A percentile compares a stretch with the other conserved stretches of the same genome.
These are phyloP conservation scores for Felis chaus DNA, from an alignment of 2,113 vertebrate genomes.

Conservation along the genomic window DNA sequence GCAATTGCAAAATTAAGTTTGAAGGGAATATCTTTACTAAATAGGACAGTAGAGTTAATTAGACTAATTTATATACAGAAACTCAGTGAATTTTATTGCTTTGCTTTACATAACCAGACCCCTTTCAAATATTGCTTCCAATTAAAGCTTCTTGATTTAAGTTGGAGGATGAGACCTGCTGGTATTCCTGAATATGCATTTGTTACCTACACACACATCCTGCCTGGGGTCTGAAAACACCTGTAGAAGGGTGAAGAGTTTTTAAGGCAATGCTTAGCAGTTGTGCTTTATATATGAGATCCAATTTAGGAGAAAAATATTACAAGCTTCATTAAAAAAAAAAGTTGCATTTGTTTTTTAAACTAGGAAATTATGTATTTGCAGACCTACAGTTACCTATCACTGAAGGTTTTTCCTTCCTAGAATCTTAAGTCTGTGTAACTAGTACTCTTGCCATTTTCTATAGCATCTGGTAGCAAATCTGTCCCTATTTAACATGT, in stretches of 20 bases:
- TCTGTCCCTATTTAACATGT: not conserved
- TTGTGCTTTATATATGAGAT: not conserved
- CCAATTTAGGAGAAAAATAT: not conserved
- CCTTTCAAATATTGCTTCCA: not conserved
- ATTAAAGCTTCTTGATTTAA: not conserved
- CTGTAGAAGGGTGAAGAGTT: not conserved
- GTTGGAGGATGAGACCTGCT: not conserved
- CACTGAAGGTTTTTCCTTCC: not conserved
- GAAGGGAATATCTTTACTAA: conserved; percentile 2
- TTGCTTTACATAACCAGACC: not conserved
- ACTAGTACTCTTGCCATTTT: not conserved
- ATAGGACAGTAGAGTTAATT: not conserved
- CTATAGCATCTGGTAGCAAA: not conserved
- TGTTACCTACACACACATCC: not conserved
- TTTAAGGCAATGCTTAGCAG: not conserved
- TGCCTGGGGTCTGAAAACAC: not conserved
- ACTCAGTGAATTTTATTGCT: not conserved
- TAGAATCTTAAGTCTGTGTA: not conserved
- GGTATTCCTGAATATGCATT: not conserved
- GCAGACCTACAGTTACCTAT: not conserved
- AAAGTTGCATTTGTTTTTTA: not conserved
- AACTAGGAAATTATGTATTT: not conserved
- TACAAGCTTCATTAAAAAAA: not conserved
- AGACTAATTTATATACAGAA: not conserved
- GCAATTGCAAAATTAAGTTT: conserved; percentile 36